Evolutionary conservation across 2,888 invertebrate species (phyloP), one percentile per base, ranked within the genome.

Genomic region (Monopis laevigella): DNA sequence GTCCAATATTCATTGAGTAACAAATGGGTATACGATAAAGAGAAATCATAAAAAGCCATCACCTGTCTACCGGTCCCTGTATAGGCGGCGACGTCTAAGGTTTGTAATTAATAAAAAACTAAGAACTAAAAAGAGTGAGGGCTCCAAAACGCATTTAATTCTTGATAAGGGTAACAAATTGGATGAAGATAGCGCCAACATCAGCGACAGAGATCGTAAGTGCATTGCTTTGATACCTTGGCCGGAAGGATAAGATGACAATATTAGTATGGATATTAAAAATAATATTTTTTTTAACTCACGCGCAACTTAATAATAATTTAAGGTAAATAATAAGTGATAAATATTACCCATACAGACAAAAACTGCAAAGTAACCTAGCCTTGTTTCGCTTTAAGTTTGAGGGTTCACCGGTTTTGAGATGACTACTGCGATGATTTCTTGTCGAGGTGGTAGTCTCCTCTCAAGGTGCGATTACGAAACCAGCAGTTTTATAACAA

Each of bases 101-200:
- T 49, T 60, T 56, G 65, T 73, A 72, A 74, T 77, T 77, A 75
- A 74, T 73, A 74, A 74, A 69, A 73, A 69, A 66, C 58, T 65
- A 69, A 42, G 66, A 61, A 57, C 55, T 62, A 58, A 53, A n/a
- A n/a, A 62, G 55, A 62, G 56, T 56, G 64, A 67, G 56, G 65
- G 65, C 61, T 62, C 67, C 75, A 75, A 77, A 77, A 80, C 69
- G 74, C 78, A 78, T 80, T 80, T 77, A 80, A 80, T 77, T 69
- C 71, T 66, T 71, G 80, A 78, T 80, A 78, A 75, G 72, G 77
- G 74, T 78, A 78, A 80, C 80, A 80, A 78, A 78, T 78, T 80
- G 78, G 69, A 78, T 77, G 71, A 67, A 78, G 80, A 80, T 80
- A 78, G 73, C 65, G 68, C 58, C 58, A 56, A 58, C 52, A 58